Percentiles rank a stretch among this genome's conserved stretches.
Evolutionary conservation across 2,113 vertebrate species (phyloP).

Genomic region (Acanthochromis polyacanthus): DNA sequence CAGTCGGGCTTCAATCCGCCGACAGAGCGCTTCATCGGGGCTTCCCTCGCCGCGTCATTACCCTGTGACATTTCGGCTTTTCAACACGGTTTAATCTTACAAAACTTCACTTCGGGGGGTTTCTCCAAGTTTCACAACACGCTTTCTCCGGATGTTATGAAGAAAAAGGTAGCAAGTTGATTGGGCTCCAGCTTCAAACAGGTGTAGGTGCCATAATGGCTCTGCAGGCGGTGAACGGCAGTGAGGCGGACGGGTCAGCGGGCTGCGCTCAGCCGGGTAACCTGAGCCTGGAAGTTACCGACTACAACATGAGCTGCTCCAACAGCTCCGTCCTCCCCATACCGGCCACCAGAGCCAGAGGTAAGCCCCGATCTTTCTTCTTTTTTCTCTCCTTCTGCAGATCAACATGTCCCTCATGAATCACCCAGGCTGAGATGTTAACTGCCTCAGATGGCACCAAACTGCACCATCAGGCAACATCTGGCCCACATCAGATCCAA

Average conservation of each 20-base stretch:
- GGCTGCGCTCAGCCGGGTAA: slow-evolving; percentile 54
- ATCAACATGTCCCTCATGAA: neutral
- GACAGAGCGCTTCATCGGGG: neutral
- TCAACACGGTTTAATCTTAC: neutral
- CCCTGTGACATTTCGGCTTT: neutral
- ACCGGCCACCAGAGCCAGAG: slow-evolving; percentile 37
- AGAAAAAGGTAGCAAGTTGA: slow-evolving; percentile 23
- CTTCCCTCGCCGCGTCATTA: slow-evolving; percentile 9
- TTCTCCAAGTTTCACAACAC: slow-evolving; percentile 1
- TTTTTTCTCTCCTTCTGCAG: neutral
- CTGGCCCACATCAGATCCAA: neutral
- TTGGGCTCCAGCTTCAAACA: neutral
- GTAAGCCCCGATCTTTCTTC: slow-evolving; percentile 27
- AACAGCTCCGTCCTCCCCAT: slow-evolving; percentile 46
- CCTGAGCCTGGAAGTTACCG: slow-evolving; percentile 57
- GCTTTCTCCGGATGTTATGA: slow-evolving; percentile 31
- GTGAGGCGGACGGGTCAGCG: slow-evolving; percentile 20
- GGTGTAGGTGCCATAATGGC: slow-evolving; percentile 26
- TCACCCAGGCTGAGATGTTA: slow-evolving; percentile 7
- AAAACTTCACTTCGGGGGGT: neutral
- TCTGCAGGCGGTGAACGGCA: slow-evolving; percentile 52
- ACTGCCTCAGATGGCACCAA: neutral
- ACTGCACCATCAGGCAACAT: slow-evolving; percentile 5
- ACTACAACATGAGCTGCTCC: slow-evolving; percentile 51
- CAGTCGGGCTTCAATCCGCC: slow-evolving; percentile 37